phyloP scores from a whole-genome alignment of 2,888 invertebrate genomes.

The Pegoplata infirma region DNA sequence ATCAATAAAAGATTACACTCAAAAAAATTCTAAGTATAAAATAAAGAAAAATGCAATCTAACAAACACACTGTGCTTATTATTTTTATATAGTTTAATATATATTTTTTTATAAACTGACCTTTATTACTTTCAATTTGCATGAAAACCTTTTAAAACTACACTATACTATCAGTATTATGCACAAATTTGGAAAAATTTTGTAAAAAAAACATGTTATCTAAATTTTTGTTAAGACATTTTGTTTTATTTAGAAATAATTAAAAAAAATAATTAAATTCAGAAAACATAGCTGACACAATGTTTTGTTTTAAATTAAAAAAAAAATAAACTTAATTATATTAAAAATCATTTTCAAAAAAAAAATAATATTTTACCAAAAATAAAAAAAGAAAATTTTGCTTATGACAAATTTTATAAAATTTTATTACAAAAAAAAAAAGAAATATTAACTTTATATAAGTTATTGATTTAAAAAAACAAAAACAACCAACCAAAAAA shows the following conservation, averaged over 20 bases:
- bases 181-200: constrained; percentile 42
- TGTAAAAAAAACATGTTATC: no score
- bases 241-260: constrained; percentile 3
- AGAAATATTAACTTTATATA: constrained; percentile 54
- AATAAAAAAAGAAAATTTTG: constrained; percentile 35
- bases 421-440: constrained; percentile 17
- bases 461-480: constrained; percentile 63
- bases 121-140: not conserved
- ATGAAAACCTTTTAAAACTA: not conserved
- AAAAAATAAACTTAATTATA: constrained; percentile 12
- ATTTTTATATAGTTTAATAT: not conserved
- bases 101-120: not conserved
- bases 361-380: constrained; percentile 38
- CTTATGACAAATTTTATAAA: constrained; percentile 55
- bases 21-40: not conserved
- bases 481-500: constrained; percentile 53
- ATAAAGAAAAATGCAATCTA: no score
- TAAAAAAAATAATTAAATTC: constrained; percentile 35
- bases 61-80: not conserved
- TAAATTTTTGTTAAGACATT: not conserved
- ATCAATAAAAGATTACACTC: no score
- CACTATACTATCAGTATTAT: not conserved
- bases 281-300: constrained; percentile 78
- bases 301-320: constrained; percentile 71
- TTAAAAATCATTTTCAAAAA: constrained; percentile 51